phyloP scores from a whole-genome alignment of 92 coral and sea anemone genomes.

The Zoanthus sociatus region DNA sequence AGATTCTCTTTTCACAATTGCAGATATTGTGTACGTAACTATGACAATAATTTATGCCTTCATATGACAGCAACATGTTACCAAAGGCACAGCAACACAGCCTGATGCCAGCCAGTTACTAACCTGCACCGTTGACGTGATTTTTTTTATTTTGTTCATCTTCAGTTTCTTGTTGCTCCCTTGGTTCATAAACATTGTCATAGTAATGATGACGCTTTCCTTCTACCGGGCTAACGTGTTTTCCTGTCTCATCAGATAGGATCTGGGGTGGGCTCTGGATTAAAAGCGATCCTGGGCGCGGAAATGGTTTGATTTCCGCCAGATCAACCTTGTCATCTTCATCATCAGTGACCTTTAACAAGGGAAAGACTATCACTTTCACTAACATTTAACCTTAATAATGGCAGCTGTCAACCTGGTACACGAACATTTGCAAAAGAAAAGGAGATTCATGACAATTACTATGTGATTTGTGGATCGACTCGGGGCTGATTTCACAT shows the following conservation, averaged over 20 bases:
- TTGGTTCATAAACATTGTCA: slow-evolving; percentile 78
- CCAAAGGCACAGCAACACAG: too few species aligned
- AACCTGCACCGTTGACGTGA: slow-evolving; percentile 34
- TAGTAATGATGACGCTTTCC: slow-evolving; percentile 70
- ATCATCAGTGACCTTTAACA: slow-evolving; percentile 70
- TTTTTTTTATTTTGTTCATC: slow-evolving; percentile 45
- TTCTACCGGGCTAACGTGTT: slow-evolving; percentile 20
- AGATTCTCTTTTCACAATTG: too few species aligned
- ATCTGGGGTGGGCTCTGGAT: slow-evolving; percentile 67
- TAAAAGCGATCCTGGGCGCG: slow-evolving; percentile 86
- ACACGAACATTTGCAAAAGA: neutral
- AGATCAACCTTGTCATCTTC: slow-evolving; percentile 91
- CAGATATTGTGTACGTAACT: too few species aligned
- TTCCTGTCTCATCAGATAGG: slow-evolving; percentile 51
- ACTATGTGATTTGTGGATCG: neutral
- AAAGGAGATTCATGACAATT: neutral
- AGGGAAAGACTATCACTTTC: neutral
- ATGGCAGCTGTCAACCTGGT: too few species aligned
- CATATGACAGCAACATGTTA: too few species aligned
- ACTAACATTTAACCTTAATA: neutral
- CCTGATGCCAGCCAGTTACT: neutral
- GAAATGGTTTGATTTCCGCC: slow-evolving; percentile 87
- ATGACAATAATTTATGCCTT: too few species aligned
- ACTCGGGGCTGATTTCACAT: neutral
- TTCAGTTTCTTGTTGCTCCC: slow-evolving; percentile 62